phyloP scores from a whole-genome alignment of 2,113 vertebrate species.

The Petrocephalus zakoni region DNA sequence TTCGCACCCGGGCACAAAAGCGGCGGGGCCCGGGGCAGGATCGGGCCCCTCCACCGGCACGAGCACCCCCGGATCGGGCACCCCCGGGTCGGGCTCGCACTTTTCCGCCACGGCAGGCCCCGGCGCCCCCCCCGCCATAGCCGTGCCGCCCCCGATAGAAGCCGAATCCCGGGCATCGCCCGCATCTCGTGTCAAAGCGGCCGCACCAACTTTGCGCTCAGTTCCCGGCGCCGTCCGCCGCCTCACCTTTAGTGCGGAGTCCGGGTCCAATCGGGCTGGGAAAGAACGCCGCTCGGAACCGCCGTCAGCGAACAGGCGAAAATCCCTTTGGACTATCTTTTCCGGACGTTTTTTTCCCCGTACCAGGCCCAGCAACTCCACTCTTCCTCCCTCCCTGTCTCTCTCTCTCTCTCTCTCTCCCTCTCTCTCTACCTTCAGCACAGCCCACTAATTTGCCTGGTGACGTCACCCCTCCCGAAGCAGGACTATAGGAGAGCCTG shows the following conservation, averaged over 20 bases:
- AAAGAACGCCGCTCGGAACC: not conserved
- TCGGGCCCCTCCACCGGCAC: not conserved
- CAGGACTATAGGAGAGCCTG: not conserved
- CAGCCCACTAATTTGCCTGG: conserved; percentile 4
- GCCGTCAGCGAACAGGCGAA: not conserved
- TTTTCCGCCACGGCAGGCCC: not conserved
- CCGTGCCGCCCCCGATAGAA: not conserved
- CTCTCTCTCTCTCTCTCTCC: not conserved
- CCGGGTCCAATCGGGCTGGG: conserved; percentile 8
- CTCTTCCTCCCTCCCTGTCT: not conserved
- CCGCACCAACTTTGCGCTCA: conserved; percentile 23
- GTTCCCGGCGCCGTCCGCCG: not conserved
- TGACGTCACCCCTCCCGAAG: conserved; percentile 21
- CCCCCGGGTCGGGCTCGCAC: not conserved
- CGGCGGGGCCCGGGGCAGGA: not conserved
- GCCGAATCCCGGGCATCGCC: not conserved
- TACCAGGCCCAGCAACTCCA: conserved; percentile 22
- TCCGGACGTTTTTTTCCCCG: conserved; percentile 6
- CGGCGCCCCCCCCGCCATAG: not conserved
- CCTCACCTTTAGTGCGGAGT: conserved; percentile 21
- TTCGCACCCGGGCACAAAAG: not conserved
- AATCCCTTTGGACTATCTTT: conserved; percentile 15
- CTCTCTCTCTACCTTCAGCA: conserved; percentile 7
- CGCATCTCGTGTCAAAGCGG: not conserved
- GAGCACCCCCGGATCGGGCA: not conserved